A percentile compares a stretch with the other conserved stretches of the same genome.
Conservation (phyloP, 2,888 invertebrate species). For the Hemistola chrysoprasaria region DNA sequence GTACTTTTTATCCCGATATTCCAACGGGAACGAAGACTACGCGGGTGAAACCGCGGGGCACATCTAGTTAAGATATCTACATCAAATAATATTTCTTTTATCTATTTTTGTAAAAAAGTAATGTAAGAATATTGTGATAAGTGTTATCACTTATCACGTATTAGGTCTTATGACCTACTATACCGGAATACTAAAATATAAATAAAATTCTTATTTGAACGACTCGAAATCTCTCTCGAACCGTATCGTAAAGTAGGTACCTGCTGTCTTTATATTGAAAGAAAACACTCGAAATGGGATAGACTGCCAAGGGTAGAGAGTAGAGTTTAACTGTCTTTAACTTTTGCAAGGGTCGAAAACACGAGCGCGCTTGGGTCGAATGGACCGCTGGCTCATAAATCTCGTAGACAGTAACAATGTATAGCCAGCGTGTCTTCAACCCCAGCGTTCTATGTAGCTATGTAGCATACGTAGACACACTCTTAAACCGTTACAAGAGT, state of each 20-base stretch:
- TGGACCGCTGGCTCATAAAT: constrained; percentile 45
- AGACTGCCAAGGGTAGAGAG: constrained; percentile 29
- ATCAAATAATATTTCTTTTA: no score
- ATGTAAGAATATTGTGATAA: no score
- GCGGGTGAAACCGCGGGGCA: no score
- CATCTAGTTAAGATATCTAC: no score
- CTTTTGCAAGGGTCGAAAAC: constrained; percentile 42
- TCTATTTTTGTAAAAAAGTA: no score
- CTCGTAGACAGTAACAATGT: constrained; percentile 49
- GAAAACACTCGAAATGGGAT: constrained; percentile 37
- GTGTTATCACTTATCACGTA: no score
- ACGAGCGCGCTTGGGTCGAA: constrained; percentile 31
- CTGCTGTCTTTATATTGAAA: constrained; percentile 28
- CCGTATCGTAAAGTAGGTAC: constrained; percentile 9
- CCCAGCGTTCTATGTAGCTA: constrained; percentile 14
- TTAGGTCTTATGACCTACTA: no score
- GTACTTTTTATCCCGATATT: no score
- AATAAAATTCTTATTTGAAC: not conserved
- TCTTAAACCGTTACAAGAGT: constrained; percentile 33
- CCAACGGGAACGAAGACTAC: no score
- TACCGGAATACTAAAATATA: not conserved
- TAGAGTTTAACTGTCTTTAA: constrained; percentile 45
- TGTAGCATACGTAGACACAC: constrained; percentile 17
- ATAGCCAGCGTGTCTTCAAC: constrained; percentile 41
- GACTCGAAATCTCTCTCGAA: not conserved